phyloP scores from a whole-genome alignment of 2,888 invertebrate genomes.

The Euclidia mi region DNA sequence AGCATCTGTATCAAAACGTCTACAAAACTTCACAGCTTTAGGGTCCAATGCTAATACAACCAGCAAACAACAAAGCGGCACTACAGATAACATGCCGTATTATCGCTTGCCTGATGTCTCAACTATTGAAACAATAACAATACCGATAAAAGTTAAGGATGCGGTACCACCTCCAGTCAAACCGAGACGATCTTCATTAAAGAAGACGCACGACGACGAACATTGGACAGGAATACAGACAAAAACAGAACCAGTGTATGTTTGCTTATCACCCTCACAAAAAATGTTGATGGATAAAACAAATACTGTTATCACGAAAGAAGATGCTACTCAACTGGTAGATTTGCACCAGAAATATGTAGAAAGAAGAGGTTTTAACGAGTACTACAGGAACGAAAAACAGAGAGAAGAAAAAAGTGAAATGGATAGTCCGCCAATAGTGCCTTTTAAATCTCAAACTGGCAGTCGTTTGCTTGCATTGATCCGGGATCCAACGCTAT shows the following conservation, averaged over 20 bases:
- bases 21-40: conserved; percentile 78
- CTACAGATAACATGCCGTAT: conserved; percentile 78
- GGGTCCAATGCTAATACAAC: conserved; percentile 44
- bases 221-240: conserved; percentile 91
- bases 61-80: conserved; percentile 37
- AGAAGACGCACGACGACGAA: conserved; percentile 77
- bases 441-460: conserved; percentile 87
- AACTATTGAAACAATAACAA: conserved; percentile 80
- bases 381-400: conserved; percentile 63
- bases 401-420: conserved; percentile 49
- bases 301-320: conserved; percentile 81
- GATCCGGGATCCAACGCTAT: conserved; percentile 88
- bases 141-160: conserved; percentile 62
- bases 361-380: conserved; percentile 90
- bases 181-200: conserved; percentile 81
- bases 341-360: conserved; percentile 93
- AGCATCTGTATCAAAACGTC: conserved; percentile 90
- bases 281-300: conserved; percentile 90
- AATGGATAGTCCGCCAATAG: conserved; percentile 57
- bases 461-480: conserved; percentile 91
- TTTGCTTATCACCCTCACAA: conserved; percentile 94
- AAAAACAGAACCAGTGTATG: conserved; percentile 89
- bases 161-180: conserved; percentile 79
- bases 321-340: conserved; percentile 91
- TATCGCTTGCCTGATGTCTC: conserved; percentile 85